Evolutionary conservation across 2,888 invertebrate species (phyloP).

Genomic region (Cremastinae sp.): DNA sequence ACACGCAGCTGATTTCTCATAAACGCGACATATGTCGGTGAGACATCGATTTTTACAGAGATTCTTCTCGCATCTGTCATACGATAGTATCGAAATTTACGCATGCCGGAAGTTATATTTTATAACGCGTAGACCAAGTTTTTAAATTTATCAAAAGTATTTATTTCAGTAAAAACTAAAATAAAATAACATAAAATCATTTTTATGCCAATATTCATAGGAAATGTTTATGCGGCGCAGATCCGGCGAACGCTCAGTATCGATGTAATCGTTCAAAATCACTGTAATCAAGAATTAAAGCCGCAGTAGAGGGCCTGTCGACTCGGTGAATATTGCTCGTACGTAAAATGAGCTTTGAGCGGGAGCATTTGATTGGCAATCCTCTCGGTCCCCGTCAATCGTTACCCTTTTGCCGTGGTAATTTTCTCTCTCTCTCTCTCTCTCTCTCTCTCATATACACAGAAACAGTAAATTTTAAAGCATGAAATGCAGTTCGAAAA

Average conservation of each 20-base stretch:
- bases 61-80: slow-evolving; percentile 68
- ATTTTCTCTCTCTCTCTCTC: slow-evolving; percentile 9
- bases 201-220: too few relatives aligned
- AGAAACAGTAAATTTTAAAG: slow-evolving; percentile 22
- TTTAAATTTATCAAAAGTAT: too few relatives aligned
- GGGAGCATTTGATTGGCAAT: slow-evolving; percentile 70
- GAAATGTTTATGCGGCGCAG: too few relatives aligned
- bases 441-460: slow-evolving; percentile 32
- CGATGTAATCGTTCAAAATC: slow-evolving; percentile 39
- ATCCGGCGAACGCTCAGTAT: too few relatives aligned
- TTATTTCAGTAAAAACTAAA: too few relatives aligned
- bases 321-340: slow-evolving; percentile 24
- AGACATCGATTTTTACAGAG: slow-evolving; percentile 74
- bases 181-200: too few relatives aligned
- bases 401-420: slow-evolving; percentile 65
- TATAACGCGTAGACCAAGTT: slow-evolving; percentile 12
- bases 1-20: slow-evolving; percentile 1
- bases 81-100: slow-evolving; percentile 19
- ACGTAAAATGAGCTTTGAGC: slow-evolving; percentile 64
- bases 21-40: slow-evolving; percentile 71
- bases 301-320: slow-evolving; percentile 26
- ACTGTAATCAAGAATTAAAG: slow-evolving; percentile 42
- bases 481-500: neutral
- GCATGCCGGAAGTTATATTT: slow-evolving; percentile 40
- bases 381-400: slow-evolving; percentile 69